Evolutionary conservation across 2,888 invertebrate species (phyloP), one percentile per base, ranked within the genome.

Genomic region (Zaprionus lineosus): DNA sequence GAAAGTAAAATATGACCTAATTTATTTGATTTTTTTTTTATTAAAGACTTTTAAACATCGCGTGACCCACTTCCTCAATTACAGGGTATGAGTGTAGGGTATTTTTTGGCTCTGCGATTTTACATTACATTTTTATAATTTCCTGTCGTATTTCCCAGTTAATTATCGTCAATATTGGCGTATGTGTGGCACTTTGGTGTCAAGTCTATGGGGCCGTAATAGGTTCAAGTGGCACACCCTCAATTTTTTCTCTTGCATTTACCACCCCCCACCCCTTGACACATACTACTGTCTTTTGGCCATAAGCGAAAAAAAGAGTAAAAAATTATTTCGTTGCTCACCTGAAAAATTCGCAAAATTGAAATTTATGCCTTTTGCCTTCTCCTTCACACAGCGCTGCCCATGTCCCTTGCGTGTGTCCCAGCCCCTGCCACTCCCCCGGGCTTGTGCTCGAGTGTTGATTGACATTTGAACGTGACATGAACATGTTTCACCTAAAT

Each of bases 401-500:
- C 28, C n/a, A n/a, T n/a, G n/a, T n/a, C n/a, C n/a, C n/a, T n/a
- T n/a, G n/a, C n/a, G n/a, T n/a, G n/a, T n/a, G n/a, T n/a, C n/a
- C n/a, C n/a, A n/a, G n/a, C 28, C 9, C 14, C n/a, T 14, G n/a
- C 12, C 8, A 2, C n/a, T 3, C 28, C 11, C 21, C 1, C 8
- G 29, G n/a, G 50, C 31, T 19, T 14, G 21, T 41, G 8, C 46
- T 8, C 24, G 4, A 36, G 52, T 31, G 47, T 57, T 81, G 81
- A 85, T 81, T 81, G 85, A 75, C 85, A 81, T 66, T 75, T 75
- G 81, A 81, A 83, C 81, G 81, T 81, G 81, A 81, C 81, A 78
- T 81, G 83, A 58, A 81, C 85, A 81, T 79, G 85, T 79, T 78
- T 79, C 85, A 83, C 81, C 81, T 64, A 81, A 85, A 81, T 81